Conservation (phyloP, 2,797 vertebrate genomes). For the Hirundo rustica region DNA sequence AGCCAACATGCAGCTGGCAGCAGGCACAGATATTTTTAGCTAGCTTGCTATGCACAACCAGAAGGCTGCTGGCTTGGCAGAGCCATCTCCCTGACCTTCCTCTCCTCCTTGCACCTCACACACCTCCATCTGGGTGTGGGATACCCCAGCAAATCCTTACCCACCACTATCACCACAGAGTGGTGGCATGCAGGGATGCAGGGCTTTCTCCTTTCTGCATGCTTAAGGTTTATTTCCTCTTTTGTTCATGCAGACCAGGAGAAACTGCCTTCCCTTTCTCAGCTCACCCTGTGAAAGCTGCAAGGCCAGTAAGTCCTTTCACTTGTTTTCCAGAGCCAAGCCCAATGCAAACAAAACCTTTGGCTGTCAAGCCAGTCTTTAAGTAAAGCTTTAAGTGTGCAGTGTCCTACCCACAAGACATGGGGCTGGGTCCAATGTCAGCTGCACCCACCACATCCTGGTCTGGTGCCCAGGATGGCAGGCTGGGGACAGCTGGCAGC, state of each 20-base stretch:
- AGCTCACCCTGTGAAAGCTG: neutral
- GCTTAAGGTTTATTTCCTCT: neutral
- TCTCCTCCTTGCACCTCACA: neutral
- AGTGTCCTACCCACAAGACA: accelerated
- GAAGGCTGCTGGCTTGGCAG: neutral
- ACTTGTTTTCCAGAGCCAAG: neutral
- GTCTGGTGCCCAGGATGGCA: neutral
- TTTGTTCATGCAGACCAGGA: neutral
- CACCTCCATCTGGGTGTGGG: neutral
- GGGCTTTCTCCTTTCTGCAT: neutral
- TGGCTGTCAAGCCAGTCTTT: neutral
- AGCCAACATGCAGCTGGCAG: accelerated
- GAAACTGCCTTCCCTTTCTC: neutral
- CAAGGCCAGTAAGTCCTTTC: neutral
- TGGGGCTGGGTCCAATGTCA: neutral
- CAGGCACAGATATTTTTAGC: neutral
- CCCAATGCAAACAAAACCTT: neutral
- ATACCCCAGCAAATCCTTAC: neutral
- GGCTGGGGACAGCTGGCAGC: neutral
- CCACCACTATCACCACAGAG: neutral
- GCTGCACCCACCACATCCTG: neutral
- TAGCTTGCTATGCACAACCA: neutral
- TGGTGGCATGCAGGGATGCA: accelerated
- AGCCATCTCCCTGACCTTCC: neutral
- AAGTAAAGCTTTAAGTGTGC: neutral